Percentiles rank a stretch among this genome's conserved stretches.
These are phyloP conservation scores for Triplophysa rosa DNA, from an alignment of 2,113 vertebrate species.

Conservation along the genomic window DNA sequence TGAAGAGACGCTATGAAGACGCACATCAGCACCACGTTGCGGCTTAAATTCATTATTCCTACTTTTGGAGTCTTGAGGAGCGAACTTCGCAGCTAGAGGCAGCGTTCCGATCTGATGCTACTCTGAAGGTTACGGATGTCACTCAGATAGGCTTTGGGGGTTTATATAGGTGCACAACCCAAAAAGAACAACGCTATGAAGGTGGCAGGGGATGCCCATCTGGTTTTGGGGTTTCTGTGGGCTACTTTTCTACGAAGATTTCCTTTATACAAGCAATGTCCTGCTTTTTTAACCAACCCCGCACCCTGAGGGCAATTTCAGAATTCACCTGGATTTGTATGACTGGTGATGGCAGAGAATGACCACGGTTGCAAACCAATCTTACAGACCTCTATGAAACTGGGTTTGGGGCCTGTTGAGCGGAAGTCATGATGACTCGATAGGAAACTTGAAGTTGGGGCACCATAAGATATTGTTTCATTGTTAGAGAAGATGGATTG, in stretches of 20 bases:
- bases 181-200: slow-evolving; percentile 20
- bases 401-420: not conserved
- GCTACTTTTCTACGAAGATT: slow-evolving; percentile 40
- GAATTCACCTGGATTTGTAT: slow-evolving; percentile 15
- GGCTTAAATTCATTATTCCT: slow-evolving; percentile 40
- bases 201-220: slow-evolving; percentile 20
- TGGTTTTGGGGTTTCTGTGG: slow-evolving; percentile 55
- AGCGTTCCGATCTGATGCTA: not conserved
- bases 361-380: not conserved
- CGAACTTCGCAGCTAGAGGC: not conserved
- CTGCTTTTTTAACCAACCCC: slow-evolving; percentile 32
- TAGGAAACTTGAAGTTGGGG: not conserved
- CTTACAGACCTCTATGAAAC: not conserved
- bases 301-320: not conserved
- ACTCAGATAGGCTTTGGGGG: slow-evolving; percentile 41
- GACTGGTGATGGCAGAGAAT: not conserved
- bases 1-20: slow-evolving; percentile 36
- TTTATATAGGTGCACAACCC: slow-evolving; percentile 42
- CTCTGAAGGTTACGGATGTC: slow-evolving; percentile 45
- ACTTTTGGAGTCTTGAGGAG: not conserved
- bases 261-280: slow-evolving; percentile 42
- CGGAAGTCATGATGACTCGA: not conserved
- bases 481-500: not conserved
- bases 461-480: not conserved
- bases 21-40: slow-evolving; percentile 22